Evolutionary conservation across 2,888 invertebrate genomes (phyloP), one percentile per base, ranked within the genome.

Genomic region (Terebella lapidaria): DNA sequence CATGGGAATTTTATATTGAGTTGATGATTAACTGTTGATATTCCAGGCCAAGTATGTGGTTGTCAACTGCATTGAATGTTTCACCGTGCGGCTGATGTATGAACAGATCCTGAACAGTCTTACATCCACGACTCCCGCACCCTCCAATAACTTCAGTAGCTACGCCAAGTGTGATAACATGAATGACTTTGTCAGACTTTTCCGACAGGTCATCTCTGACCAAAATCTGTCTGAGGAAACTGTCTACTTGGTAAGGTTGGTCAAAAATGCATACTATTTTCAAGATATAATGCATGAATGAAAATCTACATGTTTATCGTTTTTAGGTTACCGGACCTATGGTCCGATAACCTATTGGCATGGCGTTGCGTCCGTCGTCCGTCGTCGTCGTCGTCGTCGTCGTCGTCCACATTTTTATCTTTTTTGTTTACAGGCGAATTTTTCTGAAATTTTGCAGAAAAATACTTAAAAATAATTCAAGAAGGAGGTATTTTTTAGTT

Each of bases 1-100:
- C 35, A 15, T 35, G 35, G n/a, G n/a, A n/a, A n/a, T n/a, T n/a
- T n/a, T n/a, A n/a, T n/a, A n/a, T n/a, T n/a, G n/a, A n/a, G n/a
- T n/a, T n/a, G n/a, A n/a, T n/a, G n/a, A n/a, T n/a, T n/a, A n/a
- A n/a, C n/a, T n/a, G n/a, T 29, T 24, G 18, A 22, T 60, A 45
- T 69, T 64, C 24, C 69, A 78, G 79, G 61, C 74, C 18, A 74
- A 71, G 2, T 70, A 85, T 70, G 86, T 87, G 29, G 75, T 86
- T 45, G 82, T 93, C 28, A 90, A 92, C 81, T 89, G 92, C 74
- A 85, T 91, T 4, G 92, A 93, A 81, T 90, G 89, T 76, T 90
- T 90, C 77, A 86, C 87, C 5, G 83, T 86, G 5, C 88, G 87
- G 79, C 86, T 91, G 61, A 82, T 94, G 67, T 89, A 87, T 69